Conservation (phyloP, 2,113 vertebrate species). For the Rhodinocichla rosea region DNA sequence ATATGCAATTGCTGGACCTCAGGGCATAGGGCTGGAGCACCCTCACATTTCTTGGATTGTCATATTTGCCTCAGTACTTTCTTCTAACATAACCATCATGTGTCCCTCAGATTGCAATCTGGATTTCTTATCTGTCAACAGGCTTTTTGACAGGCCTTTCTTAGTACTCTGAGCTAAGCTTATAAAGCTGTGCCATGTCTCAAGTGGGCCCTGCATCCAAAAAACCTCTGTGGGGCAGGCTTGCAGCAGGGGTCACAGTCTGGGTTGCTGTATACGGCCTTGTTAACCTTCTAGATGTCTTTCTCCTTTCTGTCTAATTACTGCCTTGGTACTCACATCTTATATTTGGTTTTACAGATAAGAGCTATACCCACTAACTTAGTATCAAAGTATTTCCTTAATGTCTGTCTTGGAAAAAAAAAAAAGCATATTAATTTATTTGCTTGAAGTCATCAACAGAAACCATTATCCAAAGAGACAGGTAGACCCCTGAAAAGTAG, state of each 20-base stretch:
- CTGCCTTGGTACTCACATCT: neutral
- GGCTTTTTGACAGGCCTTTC: neutral
- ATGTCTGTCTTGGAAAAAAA: neutral
- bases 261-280: accelerated
- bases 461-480: neutral
- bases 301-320: neutral
- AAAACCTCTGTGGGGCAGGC: neutral
- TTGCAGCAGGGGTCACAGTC: neutral
- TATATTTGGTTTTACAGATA: neutral
- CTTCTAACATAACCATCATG: neutral
- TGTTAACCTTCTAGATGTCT: neutral
- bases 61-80: neutral
- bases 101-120: neutral
- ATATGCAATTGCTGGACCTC: neutral
- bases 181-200: neutral
- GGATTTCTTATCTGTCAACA: neutral
- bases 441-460: neutral
- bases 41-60: neutral
- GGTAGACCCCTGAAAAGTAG: neutral
- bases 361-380: neutral
- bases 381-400: neutral
- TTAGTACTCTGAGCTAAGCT: neutral
- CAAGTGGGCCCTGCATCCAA: neutral
- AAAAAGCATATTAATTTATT: neutral
- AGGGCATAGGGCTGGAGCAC: neutral